Evolutionary conservation across 2,797 vertebrate genomes (phyloP).

Genomic region (Euthynnus affinis): DNA sequence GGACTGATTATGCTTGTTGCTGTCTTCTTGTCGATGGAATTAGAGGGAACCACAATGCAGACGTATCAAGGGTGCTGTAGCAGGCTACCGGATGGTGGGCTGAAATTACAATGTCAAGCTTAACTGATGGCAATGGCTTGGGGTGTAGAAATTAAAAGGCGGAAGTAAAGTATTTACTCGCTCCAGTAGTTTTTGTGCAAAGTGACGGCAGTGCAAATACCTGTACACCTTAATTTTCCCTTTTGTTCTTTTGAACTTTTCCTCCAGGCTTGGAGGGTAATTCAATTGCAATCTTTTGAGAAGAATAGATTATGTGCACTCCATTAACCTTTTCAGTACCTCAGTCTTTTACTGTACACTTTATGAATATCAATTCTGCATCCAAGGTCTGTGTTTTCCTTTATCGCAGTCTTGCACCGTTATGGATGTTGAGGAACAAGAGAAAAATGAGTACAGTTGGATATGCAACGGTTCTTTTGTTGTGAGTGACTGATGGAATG

Average conservation of each 20-base stretch:
- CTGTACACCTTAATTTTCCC: slow-evolving; percentile 31
- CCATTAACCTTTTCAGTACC: slow-evolving; percentile 68
- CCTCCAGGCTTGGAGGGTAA: slow-evolving; percentile 33
- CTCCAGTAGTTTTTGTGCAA: slow-evolving; percentile 52
- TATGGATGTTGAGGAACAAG: slow-evolving; percentile 36
- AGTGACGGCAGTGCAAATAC: slow-evolving; percentile 52
- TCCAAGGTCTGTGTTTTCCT: slow-evolving; percentile 17
- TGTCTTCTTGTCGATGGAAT: slow-evolving; percentile 40
- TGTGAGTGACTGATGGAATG: slow-evolving; percentile 18
- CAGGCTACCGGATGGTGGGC: not conserved
- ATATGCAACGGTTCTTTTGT: slow-evolving; percentile 29
- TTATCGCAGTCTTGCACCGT: slow-evolving; percentile 6
- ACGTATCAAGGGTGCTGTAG: not conserved
- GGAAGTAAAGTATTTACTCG: slow-evolving; percentile 50
- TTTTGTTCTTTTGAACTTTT: slow-evolving; percentile 47
- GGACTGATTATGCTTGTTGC: slow-evolving; percentile 66
- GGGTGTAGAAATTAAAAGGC: slow-evolving; percentile 41
- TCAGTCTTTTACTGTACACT: slow-evolving; percentile 35
- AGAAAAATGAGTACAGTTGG: not conserved
- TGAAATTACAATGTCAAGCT: slow-evolving; percentile 43
- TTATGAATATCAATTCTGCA: slow-evolving; percentile 62
- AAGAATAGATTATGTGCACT: slow-evolving; percentile 68
- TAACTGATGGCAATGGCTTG: slow-evolving; percentile 14
- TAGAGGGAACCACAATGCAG: slow-evolving; percentile 27
- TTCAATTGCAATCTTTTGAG: slow-evolving; percentile 55